A percentile compares a stretch with the other conserved stretches of the same genome.
Conservation (phyloP, 2,113 vertebrate species). For the Choloepus hoffmanni region DNA sequence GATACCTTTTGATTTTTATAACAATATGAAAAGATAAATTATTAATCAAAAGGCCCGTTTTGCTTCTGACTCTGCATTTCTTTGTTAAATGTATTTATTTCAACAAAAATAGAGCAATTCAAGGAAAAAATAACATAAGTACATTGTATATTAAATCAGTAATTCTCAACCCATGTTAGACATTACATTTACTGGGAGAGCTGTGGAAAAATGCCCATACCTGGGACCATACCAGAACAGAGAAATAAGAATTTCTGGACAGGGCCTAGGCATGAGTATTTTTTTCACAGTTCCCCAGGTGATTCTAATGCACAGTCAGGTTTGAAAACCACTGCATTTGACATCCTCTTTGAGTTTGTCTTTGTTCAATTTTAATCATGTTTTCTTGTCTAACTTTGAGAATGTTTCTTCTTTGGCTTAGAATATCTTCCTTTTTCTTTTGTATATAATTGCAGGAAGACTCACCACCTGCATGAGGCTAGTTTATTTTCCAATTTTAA, state of each 20-base stretch:
- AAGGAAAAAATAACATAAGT: background rate
- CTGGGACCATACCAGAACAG: background rate
- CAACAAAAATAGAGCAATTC: background rate
- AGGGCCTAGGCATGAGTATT: too few species aligned
- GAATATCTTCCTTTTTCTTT: background rate
- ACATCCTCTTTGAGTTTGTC: background rate
- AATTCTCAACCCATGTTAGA: background rate
- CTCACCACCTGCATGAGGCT: too few species aligned
- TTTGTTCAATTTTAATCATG: background rate
- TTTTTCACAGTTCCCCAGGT: background rate
- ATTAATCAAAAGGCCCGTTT: background rate
- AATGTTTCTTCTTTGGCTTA: background rate
- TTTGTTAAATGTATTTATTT: slow-evolving; percentile 19
- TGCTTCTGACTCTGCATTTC: background rate
- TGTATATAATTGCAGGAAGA: background rate
- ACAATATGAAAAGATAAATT: background rate
- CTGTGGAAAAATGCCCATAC: background rate
- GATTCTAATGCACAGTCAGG: background rate
- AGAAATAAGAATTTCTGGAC: background rate
- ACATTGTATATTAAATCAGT: background rate
- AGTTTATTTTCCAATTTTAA: background rate
- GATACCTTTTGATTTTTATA: slow-evolving; percentile 3
- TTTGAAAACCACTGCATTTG: background rate
- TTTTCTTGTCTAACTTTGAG: background rate
- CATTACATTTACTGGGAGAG: background rate